Base-by-base conservation (phyloP, 2,797 vertebrate genomes). In the Galaxias olidus region DNA sequence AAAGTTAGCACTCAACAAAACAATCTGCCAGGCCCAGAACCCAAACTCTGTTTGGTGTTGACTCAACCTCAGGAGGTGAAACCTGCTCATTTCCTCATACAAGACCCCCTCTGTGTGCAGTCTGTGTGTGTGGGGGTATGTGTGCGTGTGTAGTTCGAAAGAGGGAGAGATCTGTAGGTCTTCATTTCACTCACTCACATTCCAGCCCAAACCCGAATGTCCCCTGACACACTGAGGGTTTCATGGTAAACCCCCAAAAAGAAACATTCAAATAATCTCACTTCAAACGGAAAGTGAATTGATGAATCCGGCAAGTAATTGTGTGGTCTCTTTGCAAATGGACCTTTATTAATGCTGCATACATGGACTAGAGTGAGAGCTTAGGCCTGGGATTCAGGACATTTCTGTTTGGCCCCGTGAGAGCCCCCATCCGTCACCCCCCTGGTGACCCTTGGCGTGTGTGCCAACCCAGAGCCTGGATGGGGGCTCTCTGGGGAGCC, bases 1-100 rank as follows among this genome's bases (percentile, higher is more conserved):
- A 74, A 82, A 72, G 47, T 86, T 84, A 78, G 64, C 77, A 72
- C 81, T 84, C 79, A 86, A 74, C 75, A 85, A 86, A 89, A 88
- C 86, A 88, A 77, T 81, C 82, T 72, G 69, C 62, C 68, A 65
- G 81, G 75, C 11, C 73, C 77, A 81, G 74, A 30, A 74, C 68
- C 65, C 63, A n/a, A 13, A 15, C 63, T 65, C 71, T 84, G 74
- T 82, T 83, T 83, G 79, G 80, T 68, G 80, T 86, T 78, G 65
- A 77, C 74, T 64, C 59, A 43, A 51, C 63, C 46, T 81, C 68
- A 68, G 74, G 72, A 78, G 79, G 81, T 78, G 77, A 84, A 83
- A 71, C 77, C 49, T 51, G 46, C 74, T 79, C 73, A 80, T 84
- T 87, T 87, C 83, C 85, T 86, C 73, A 55, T 54, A 61, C 71